Evolutionary conservation across 2,113 vertebrate genomes (phyloP).

Genomic region (Tupaia chinensis): DNA sequence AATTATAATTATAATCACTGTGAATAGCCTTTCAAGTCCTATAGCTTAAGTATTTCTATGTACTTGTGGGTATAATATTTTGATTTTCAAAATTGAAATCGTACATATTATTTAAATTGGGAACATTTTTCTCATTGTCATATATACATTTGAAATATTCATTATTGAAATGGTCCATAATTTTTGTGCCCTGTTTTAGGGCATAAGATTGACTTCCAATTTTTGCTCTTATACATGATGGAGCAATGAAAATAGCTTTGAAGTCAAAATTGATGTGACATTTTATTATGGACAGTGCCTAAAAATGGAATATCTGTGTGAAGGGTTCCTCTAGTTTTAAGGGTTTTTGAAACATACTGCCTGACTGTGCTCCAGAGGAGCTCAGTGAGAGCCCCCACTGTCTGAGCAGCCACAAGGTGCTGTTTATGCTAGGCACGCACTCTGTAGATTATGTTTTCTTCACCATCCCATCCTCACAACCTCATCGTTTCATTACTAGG

Average conservation of each 20-base stretch:
- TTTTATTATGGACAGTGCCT: neutral
- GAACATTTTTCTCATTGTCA: conserved; percentile 1
- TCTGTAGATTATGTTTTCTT: neutral
- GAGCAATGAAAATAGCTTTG: neutral
- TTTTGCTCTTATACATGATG: neutral
- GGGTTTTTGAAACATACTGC: neutral
- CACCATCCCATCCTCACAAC: neutral
- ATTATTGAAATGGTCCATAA: neutral
- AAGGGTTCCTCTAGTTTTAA: neutral
- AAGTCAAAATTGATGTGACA: neutral
- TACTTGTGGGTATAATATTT: neutral
- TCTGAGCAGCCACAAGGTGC: neutral
- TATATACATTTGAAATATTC: neutral
- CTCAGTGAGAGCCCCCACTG: neutral
- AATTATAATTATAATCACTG: neutral
- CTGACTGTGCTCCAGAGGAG: neutral
- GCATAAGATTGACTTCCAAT: neutral
- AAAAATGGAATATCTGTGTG: neutral
- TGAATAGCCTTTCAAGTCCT: neutral
- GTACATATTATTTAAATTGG: neutral
- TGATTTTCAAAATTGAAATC: neutral
- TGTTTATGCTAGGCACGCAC: neutral
- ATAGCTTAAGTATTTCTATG: neutral
- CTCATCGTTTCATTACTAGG: neutral
- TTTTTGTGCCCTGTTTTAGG: neutral